Evolutionary conservation across 1,140 invertebrate species (phyloP).

Genomic region (Drosophila serrata): DNA sequence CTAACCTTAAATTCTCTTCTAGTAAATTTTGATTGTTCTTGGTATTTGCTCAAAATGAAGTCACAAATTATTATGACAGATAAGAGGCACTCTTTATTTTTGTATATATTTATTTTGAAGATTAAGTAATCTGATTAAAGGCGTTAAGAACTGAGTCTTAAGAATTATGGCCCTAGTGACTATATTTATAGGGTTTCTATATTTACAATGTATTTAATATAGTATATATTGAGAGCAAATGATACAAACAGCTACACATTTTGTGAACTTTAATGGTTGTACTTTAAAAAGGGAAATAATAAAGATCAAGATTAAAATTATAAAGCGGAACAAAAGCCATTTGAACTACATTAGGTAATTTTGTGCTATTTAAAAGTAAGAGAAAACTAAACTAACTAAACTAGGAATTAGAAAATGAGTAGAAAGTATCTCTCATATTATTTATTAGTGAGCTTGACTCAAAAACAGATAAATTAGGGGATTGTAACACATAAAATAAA

Average conservation of each 20-base stretch:
- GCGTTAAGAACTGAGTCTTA: not conserved
- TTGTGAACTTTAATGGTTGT: too few species aligned
- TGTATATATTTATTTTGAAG: conserved; percentile 8
- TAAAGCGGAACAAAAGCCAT: not conserved
- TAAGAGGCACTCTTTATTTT: not conserved
- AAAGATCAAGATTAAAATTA: not conserved
- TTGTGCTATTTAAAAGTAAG: too few species aligned
- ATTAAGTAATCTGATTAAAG: conserved; percentile 8
- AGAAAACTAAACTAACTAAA: too few species aligned
- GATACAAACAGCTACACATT: not conserved
- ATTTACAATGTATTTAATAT: not conserved
- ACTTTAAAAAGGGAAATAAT: not conserved
- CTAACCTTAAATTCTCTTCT: not conserved
- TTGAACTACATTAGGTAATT: not conserved
- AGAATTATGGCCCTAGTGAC: not conserved
- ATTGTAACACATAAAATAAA: not conserved
- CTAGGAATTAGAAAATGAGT: too few species aligned
- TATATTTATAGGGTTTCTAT: conserved; percentile 6
- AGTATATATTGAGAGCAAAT: not conserved
- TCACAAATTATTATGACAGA: conserved; percentile 9
- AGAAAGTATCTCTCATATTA: too few species aligned
- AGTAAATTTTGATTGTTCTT: not conserved
- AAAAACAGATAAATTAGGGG: too few species aligned
- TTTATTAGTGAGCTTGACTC: not conserved
- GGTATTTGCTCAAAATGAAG: not conserved